Base-by-base conservation (phyloP, 1,140 invertebrate species). In the Plutomurus gul region DNA sequence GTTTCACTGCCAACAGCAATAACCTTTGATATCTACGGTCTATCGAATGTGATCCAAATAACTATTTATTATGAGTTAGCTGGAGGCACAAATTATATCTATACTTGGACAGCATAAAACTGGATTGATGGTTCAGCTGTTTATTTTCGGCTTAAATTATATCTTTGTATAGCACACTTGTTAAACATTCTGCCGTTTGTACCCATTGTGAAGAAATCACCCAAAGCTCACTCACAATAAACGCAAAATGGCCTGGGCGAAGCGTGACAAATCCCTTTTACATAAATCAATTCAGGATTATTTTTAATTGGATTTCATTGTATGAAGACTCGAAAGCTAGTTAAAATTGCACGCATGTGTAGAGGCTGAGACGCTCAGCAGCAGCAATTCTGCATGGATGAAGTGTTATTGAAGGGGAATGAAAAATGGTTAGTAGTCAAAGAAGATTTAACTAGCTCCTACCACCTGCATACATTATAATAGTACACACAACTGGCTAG, bases 261-360 rank as follows among this genome's bases (percentile, higher is more conserved):
- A 65, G 75, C 76, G 70, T 72, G 25, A 30, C 25, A 47, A 78
- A 78, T 78, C 76, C 39, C 60, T 40, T 73, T 72, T 78, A 71
- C 65, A 78, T 78, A 78, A 78, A 78, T 78, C 76, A 71, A 78
- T 73, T 72, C 76, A 78, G 76, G 76, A 78, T 78, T 78, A 78
- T 73, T 72, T 78, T 78, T 78, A 78, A 78, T 78, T 78, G 76
- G 76, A 78, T 78, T 78, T 75, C n/a, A 75, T 75, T 75, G 40
- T 75, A 46, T 33, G 60, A 37, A 70, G 60, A 70, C 60, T 36
- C 13, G 33, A 10, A 70, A 13, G 27, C 8, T 10, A 43, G 60
- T 70, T 70, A 37, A 36, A 70, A 36, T 10, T 70, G 22, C 30
- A 70, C 16, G 39, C 2, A 1, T 43, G 39, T 43, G 39, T 43